Evolutionary conservation across 2,888 invertebrate genomes (phyloP), one percentile per base, ranked within the genome.

Genomic region (Amiota mariae): DNA sequence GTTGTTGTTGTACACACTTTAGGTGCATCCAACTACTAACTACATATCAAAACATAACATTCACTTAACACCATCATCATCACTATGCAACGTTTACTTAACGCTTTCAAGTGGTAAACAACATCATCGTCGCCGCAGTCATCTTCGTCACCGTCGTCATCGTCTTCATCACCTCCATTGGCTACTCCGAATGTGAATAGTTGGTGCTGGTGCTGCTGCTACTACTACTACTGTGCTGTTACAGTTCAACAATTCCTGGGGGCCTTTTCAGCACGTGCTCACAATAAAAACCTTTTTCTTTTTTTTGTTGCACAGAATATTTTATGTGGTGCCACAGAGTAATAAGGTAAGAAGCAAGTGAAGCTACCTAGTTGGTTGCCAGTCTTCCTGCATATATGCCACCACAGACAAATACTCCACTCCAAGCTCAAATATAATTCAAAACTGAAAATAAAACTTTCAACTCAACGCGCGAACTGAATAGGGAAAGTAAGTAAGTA

Each of bases 21-120:
- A 36, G 36, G 8, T 36, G 64, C 36, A 24, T 64, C 13, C 36
- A 13, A 48, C 20, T 67, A 59, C 68, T 59, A 12, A 48, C 18
- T 56, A 47, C 66, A 66, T 36, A 36, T 49, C 70, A 73, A 71
- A 49, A 54, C 57, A 47, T 20, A 63, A 24, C 64, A 54, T 67
- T 47, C 20, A 61, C 54, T 63, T 20, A 18, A 9, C 70, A 36
- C 68, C 59, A 8, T 47, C 54, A 12, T 70, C 36, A 6, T 36
- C 18, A 18, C 6, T 59, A 59, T 59, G 20, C 36, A 36, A 63
- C 63, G 66, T 48, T 48, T 47, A 66, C 47, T 24, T 48, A 66
- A 48, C 66, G 66, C 66, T 48, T 48, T 66, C 66, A 12, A 66
- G 66, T 66, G 66, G 66, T 18, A 48, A 47, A 66, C 48, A 48